Percentiles rank a stretch among this genome's conserved stretches.
Evolutionary conservation across 2,113 vertebrate genomes (phyloP).

Genomic region (Phylloscopus whistleri): DNA sequence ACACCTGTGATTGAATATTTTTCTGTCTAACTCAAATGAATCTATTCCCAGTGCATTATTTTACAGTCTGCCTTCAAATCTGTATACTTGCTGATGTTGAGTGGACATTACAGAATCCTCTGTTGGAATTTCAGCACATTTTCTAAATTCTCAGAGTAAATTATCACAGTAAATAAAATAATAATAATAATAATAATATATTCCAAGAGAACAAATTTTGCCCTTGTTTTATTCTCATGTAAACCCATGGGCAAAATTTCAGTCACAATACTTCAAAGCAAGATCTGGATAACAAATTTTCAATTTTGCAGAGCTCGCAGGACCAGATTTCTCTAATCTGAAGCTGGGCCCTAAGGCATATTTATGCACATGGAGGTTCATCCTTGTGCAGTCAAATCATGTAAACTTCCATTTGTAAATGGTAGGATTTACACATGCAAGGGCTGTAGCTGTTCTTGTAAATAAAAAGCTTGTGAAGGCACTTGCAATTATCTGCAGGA

Average conservation of each 20-base stretch:
- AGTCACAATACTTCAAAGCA: conserved; percentile 1
- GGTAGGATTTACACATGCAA: neutral
- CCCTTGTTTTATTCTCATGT: neutral
- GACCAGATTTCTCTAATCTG: neutral
- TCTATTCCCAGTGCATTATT: neutral
- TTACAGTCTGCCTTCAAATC: neutral
- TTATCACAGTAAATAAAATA: neutral
- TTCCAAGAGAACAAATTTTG: neutral
- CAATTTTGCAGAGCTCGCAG: neutral
- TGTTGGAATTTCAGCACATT: neutral
- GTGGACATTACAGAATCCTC: neutral
- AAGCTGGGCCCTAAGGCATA: neutral
- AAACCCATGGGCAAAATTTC: neutral
- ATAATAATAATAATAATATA: neutral
- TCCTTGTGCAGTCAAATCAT: neutral
- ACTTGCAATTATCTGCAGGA: neutral
- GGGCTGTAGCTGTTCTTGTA: neutral
- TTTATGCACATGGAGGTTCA: neutral
- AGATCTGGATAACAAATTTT: neutral
- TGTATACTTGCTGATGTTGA: neutral
- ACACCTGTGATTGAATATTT: neutral
- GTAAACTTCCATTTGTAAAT: neutral
- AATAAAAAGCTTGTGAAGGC: neutral
- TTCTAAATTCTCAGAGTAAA: neutral
- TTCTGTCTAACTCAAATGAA: neutral